Percentiles rank a stretch among this genome's conserved stretches.
Evolutionary conservation across 2,888 invertebrate genomes (phyloP).

Genomic region (Aleiodes alternator): DNA sequence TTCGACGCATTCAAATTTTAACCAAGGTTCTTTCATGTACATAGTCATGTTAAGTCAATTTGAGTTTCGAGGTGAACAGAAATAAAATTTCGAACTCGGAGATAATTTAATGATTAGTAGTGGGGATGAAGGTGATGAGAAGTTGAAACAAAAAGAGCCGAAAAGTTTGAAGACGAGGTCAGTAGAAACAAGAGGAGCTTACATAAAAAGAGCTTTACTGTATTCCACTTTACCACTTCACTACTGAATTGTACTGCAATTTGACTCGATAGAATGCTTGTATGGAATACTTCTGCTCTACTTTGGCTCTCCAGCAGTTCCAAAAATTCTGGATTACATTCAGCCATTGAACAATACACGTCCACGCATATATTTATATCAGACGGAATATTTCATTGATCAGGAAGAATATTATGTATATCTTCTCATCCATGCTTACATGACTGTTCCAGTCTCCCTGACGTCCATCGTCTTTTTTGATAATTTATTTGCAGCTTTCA

Average conservation of each 20-base stretch:
- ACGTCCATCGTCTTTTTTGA: conserved; percentile 25
- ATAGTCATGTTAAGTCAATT: too few species aligned
- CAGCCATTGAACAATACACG: conserved; percentile 53
- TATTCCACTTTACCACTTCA: too few species aligned
- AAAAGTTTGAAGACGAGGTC: too few species aligned
- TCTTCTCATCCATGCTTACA: conserved; percentile 44
- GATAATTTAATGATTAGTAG: too few species aligned
- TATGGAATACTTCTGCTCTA: conserved; percentile 10
- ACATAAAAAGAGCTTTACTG: too few species aligned
- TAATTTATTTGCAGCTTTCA: conserved; percentile 38
- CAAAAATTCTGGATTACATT: conserved; percentile 51
- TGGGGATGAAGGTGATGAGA: too few species aligned
- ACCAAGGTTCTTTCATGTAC: too few species aligned
- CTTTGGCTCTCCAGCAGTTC: conserved; percentile 37
- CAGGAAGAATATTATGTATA: conserved; percentile 50
- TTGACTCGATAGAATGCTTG: neutral
- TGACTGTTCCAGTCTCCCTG: conserved; percentile 20
- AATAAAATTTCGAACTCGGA: too few species aligned
- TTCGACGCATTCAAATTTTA: too few species aligned
- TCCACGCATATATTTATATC: conserved; percentile 43
- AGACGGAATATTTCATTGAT: conserved; percentile 55
- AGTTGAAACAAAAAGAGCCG: too few species aligned
- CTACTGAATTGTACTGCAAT: neutral
- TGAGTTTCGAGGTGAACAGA: too few species aligned
- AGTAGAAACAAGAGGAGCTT: too few species aligned